Conservation (phyloP, 1,140 invertebrate genomes). For the Drosophila novamexicana region DNA sequence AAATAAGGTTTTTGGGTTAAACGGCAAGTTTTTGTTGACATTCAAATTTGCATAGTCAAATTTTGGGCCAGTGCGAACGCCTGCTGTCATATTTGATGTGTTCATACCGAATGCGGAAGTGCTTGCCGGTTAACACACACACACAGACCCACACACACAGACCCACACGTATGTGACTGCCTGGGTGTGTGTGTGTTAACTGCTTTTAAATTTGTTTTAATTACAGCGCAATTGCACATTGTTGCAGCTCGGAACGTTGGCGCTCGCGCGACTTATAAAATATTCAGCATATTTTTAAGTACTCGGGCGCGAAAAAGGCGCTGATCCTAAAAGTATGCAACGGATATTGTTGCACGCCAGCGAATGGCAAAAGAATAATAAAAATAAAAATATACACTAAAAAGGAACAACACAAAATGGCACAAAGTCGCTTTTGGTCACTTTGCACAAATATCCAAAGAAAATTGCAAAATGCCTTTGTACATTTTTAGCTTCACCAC, state of each 20-base stretch:
- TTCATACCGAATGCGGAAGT: conserved; percentile 71
- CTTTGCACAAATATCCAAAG: conserved; percentile 43
- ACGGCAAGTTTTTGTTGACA: conserved; percentile 80
- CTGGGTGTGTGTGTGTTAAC: conserved; percentile 62
- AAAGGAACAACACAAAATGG: not conserved
- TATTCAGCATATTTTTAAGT: conserved; percentile 78
- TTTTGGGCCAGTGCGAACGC: conserved; percentile 49
- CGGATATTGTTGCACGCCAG: conserved; percentile 12
- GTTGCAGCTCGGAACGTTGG: conserved; percentile 33
- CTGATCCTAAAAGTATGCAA: conserved; percentile 74
- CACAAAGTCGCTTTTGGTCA: conserved; percentile 43
- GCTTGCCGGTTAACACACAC: conserved; percentile 45
- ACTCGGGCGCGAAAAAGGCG: conserved; percentile 63
- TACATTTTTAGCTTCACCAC: conserved; percentile 24
- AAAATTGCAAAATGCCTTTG: conserved; percentile 65
- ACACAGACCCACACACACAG: conserved; percentile 4
- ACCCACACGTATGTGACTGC: conserved; percentile 9
- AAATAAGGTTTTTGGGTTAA: conserved; percentile 82
- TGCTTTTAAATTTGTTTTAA: conserved; percentile 83
- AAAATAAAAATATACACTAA: conserved; percentile 12
- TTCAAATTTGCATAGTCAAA: conserved; percentile 80
- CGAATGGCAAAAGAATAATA: conserved; percentile 25
- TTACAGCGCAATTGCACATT: conserved; percentile 67
- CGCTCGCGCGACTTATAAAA: conserved; percentile 53
- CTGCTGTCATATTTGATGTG: conserved; percentile 77